Evolutionary conservation across 2,888 invertebrate species (phyloP), one percentile per base, ranked within the genome.

Genomic region (Callosobruchus maculatus): DNA sequence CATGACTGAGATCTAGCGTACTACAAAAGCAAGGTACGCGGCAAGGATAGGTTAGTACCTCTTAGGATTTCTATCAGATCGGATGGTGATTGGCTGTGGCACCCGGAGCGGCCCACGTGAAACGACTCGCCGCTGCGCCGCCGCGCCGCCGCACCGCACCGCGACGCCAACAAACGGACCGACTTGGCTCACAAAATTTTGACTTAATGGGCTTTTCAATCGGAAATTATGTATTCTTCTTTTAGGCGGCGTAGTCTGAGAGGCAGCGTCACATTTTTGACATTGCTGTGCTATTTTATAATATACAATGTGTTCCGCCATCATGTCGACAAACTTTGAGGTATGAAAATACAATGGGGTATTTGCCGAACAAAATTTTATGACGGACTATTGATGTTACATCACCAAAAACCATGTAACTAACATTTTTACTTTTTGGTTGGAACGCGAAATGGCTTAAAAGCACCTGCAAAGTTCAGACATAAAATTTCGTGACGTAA

Each of bases 61-160:
- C 83, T 82, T 81, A 76, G 82, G 81, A 85, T 84, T 84, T 84
- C 84, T 84, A 85, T 84, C 84, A 83, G 81, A 82, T 81, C 79
- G 81, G 81, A 80, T 80, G 81, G 81, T 81, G 81, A 85, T 84
- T 85, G 84, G 84, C 49, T 49, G 49, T 49, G 49, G 49, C 83
- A 82, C 81, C 78, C 78, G 75, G 77, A 81, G 80, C 84, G 80
- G 77, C 84, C 85, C 83, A 84, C 83, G 81, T 82, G 81, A 82
- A 49, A 18, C 49, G 49, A n/a, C n/a, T n/a, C n/a, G n/a, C n/a
- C n/a, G n/a, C n/a, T n/a, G n/a, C n/a, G n/a, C n/a, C n/a, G n/a
- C n/a, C n/a, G n/a, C n/a, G n/a, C n/a, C n/a, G n/a, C n/a, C n/a
- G n/a, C n/a, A n/a, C n/a, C n/a, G n/a, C n/a, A n/a, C n/a, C n/a